Conservation (phyloP, 2,888 invertebrate species). For the Phlogophora meticulosa region DNA sequence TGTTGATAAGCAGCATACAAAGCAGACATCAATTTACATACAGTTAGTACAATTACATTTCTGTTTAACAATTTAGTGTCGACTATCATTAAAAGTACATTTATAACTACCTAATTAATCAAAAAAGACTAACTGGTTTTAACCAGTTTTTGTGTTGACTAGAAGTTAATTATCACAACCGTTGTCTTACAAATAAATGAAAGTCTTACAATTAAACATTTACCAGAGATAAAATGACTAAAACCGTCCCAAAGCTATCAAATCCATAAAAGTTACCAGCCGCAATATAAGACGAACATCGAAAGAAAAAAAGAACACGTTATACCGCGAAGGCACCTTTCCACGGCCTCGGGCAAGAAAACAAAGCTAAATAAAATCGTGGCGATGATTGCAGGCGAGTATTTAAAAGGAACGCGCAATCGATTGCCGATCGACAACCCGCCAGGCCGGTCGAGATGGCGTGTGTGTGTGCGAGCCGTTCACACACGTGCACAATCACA, state of each 20-base stretch:
- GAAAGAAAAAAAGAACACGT: constrained; percentile 58
- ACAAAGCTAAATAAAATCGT: constrained; percentile 70
- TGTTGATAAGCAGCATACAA: background rate
- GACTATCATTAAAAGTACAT: background rate
- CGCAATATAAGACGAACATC: constrained; percentile 52
- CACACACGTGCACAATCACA: constrained; percentile 59
- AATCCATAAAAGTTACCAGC: constrained; percentile 53
- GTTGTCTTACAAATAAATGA: background rate
- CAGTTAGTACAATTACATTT: background rate
- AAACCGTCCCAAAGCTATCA: constrained; percentile 31
- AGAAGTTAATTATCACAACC: background rate
- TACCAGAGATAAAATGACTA: constrained; percentile 9
- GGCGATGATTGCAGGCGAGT: constrained; percentile 73
- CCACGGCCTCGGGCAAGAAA: constrained; percentile 65
- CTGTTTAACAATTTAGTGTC: background rate
- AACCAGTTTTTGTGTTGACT: background rate
- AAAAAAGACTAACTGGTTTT: background rate
- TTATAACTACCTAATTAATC: constrained; percentile 1
- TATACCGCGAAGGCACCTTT: constrained; percentile 69
- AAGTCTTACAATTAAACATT: constrained; percentile 19
- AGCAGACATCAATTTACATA: constrained; percentile 32
- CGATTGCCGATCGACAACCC: constrained; percentile 82
- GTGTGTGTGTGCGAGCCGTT: constrained; percentile 65
- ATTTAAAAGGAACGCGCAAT: constrained; percentile 82
- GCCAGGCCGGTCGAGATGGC: constrained; percentile 73